Percentiles rank a stretch among this genome's conserved stretches.
These are phyloP conservation scores for Crocodylus rhombifer DNA, from an alignment of 2,797 vertebrate genomes.

Conservation along the genomic window DNA sequence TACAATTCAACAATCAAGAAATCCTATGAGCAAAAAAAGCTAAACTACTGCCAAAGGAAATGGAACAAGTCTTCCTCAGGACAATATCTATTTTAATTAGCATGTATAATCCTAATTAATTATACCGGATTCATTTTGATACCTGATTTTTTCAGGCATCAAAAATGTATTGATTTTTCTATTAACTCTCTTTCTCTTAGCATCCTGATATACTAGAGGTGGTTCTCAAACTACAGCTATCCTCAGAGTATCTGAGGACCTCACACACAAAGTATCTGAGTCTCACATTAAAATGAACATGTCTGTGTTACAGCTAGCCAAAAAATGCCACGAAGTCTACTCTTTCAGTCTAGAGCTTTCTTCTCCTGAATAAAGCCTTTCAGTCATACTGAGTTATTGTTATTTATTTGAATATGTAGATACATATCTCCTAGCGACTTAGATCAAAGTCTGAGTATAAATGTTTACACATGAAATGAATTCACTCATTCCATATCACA, in stretches of 20 bases:
- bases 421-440: neutral
- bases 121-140: no score
- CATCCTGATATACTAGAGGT: neutral
- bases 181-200: neutral
- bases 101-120: neutral
- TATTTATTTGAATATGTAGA: neutral
- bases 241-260: neutral
- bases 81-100: neutral
- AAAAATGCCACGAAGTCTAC: no score
- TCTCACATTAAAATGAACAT: conserved; percentile 13
- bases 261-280: neutral
- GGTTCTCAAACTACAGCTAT: neutral
- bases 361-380: neutral
- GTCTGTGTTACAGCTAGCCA: neutral
- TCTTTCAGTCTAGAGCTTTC: neutral
- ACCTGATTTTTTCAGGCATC: neutral
- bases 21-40: neutral
- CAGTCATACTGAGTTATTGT: neutral
- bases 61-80: neutral
- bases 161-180: neutral
- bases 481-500: neutral
- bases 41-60: neutral
- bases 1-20: neutral
- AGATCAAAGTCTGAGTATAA: neutral
- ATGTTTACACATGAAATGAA: neutral